Conservation (phyloP, 1,140 invertebrate species). For the Probaryconus sp. region DNA sequence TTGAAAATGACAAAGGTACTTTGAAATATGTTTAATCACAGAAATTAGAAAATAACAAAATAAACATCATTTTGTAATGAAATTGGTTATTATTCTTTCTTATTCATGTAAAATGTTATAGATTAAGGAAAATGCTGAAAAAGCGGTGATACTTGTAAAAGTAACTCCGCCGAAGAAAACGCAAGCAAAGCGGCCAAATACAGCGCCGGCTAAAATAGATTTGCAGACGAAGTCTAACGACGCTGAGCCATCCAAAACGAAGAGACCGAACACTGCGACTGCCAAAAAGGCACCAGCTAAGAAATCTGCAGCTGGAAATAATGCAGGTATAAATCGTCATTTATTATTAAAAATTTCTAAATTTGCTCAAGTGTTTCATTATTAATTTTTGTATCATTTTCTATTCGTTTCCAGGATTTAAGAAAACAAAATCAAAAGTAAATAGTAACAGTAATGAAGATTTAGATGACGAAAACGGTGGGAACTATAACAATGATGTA, state of each 20-base stretch:
- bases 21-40: slow-evolving; percentile 21
- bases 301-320: slow-evolving; percentile 70
- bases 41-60: no score
- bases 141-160: slow-evolving; percentile 91
- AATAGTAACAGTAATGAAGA: slow-evolving; percentile 75
- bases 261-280: slow-evolving; percentile 78
- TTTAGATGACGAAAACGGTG: slow-evolving; percentile 78
- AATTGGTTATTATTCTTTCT: slow-evolving; percentile 7
- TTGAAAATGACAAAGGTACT: slow-evolving; percentile 95
- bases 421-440: slow-evolving; percentile 62
- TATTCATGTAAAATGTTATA: slow-evolving; percentile 60
- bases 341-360: slow-evolving; percentile 4
- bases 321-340: not conserved
- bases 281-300: slow-evolving; percentile 74
- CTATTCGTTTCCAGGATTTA: slow-evolving; percentile 17
- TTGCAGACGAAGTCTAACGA: slow-evolving; percentile 61
- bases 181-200: slow-evolving; percentile 77
- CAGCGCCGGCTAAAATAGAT: slow-evolving; percentile 77
- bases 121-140: slow-evolving; percentile 96
- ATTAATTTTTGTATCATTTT: not conserved
- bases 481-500: slow-evolving; percentile 79
- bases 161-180: slow-evolving; percentile 79
- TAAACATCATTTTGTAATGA: not conserved
- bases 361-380: no score
- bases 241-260: slow-evolving; percentile 65